Base-by-base conservation (phyloP, 1,140 invertebrate genomes). In the Ceratoteleas bidentatus region DNA sequence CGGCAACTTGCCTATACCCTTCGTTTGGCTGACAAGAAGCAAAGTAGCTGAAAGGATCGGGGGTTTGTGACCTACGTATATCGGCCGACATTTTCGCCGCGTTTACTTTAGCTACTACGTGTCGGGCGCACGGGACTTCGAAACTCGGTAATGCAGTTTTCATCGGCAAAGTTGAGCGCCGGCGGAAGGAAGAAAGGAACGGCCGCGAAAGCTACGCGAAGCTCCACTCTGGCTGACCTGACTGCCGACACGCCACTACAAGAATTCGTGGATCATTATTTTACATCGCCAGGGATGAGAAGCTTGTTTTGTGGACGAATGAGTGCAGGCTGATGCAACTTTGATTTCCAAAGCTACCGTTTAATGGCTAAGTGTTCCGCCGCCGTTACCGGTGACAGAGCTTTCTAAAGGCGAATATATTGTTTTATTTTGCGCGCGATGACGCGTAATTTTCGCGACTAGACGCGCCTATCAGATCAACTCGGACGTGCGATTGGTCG, bases 141-240 rank as follows among this genome's bases (percentile, higher is more conserved):
- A 75, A 86, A 88, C 87, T 89, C 84, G 78, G 84, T 89, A 88
- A 90, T 90, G 86, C 80, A 87, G 87, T 90, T 91, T 90, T 89
- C 87, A 90, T 90, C 84, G 87, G 84, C 85, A 86, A 90, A 90
- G 87, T 91, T 90, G 34, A 65, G 54, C 45, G 73, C 66, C 64
- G 73, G 34, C 49, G 58, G 64, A 68, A 79, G 81, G 60, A 84
- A 81, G 66, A 81, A 83, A 78, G 70, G 69, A 79, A 53, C 57
- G 24, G 24, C 1, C 1, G 70, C 54, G 40, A 66, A 77, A 47
- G 53, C 57, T 61, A 56, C 43, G 14, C 60, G 60, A 15, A 58
- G 50, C 57, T 0, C 36, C 56, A 45, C 72, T 68, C 33, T 45
- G 64, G 64, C 50, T 80, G 77, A 80, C 70, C 77, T 64, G 38